Conservation (phyloP, 1,140 invertebrate species). For the Papilio polyxenes region DNA sequence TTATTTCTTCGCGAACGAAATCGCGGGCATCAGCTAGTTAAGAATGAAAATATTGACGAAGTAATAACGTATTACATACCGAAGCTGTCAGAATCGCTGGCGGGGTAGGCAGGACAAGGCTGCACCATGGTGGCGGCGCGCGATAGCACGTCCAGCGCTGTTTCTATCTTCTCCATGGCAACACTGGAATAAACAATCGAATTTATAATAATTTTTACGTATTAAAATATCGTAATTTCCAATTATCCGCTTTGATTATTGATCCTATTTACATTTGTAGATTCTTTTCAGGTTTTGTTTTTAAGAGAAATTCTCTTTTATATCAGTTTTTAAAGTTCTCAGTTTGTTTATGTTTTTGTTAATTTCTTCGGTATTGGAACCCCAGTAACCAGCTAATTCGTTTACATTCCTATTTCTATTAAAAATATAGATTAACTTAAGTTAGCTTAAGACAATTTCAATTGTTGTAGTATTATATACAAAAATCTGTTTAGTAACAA, state of each 20-base stretch:
- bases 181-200: conserved; percentile 42
- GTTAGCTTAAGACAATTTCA: too few species aligned
- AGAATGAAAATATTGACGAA: conserved; percentile 21
- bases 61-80: conserved; percentile 58
- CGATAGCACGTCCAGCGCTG: conserved; percentile 92
- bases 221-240: not conserved
- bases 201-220: not conserved
- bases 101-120: conserved; percentile 81
- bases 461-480: too few species aligned
- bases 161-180: conserved; percentile 85
- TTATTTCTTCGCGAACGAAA: not conserved
- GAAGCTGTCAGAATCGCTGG: conserved; percentile 74
- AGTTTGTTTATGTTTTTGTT: too few species aligned
- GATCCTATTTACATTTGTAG: not conserved
- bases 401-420: too few species aligned
- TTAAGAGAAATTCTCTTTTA: too few species aligned
- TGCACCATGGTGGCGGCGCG: conserved; percentile 95
- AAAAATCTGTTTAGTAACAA: too few species aligned
- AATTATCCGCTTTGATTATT: too few species aligned
- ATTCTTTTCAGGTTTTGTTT: not conserved
- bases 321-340: too few species aligned
- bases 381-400: too few species aligned
- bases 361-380: too few species aligned
- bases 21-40: not conserved
- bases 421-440: too few species aligned